Evolutionary conservation across 1,140 invertebrate species (phyloP), one percentile per base, ranked within the genome.

Genomic region (Zaprionus taronus): DNA sequence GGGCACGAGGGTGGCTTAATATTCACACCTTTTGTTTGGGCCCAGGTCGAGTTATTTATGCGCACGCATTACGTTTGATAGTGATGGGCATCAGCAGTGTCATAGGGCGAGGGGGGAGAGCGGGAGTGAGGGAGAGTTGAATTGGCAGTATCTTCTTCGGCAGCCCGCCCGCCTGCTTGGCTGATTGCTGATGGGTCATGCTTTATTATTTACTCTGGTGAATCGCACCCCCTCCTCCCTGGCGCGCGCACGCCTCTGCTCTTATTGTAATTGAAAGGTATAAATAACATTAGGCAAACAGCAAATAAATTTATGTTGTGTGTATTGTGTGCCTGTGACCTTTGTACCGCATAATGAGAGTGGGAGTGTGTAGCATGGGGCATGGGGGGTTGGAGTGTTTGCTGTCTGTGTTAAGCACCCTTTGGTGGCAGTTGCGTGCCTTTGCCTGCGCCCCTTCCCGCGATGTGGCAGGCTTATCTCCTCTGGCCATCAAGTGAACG

Each of bases 201-300:
- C 78, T 90, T 89, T 90, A 89, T 89, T 89, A 89, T 89, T 89
- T 90, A 90, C 84, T 73, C 80, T 87, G 77, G 65, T 53, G 65
- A 51, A 51, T 51, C 20, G 17, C 47, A 24, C 17, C 26, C 11
- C 49, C 41, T 4, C 28, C 17, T 11, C 12, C 31, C 28, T 7
- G 20, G 20, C 56, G 7, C 24, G 9, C 51, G 15, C 22, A 22
- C 47, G 47, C 65, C 67, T 41, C 55, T 47, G 81, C 79, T 85
- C 85, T 89, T 82, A 90, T 89, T 85, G 79, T 90, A 90, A 91
- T 90, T 90, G 85, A 90, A 90, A 80, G 85, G 82, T 91, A 90
- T 90, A 90, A 90, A 90, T 90, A 90, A 90, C 85, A 90, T 90
- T 90, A 90, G 82, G 85, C 86, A 85, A 90, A 90, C 79, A 82